Base-by-base conservation (phyloP, 2,113 vertebrate genomes). In the Scomber japonicus region DNA sequence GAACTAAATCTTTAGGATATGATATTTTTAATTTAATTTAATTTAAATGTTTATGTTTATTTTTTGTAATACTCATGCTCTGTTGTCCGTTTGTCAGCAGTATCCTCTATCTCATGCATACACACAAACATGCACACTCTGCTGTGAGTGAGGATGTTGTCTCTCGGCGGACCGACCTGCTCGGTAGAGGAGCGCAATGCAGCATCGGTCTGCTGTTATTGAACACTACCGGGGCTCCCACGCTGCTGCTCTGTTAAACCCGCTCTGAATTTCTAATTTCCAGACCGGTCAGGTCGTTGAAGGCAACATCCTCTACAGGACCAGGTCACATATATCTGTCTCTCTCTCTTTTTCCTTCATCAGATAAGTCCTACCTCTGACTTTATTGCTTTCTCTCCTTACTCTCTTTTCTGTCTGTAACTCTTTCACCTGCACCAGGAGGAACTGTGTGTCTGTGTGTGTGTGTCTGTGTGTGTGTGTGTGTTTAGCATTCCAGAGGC, bases 101-200 rank as follows among this genome's bases (percentile, higher is more conserved):
- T 27, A 27, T 27, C 24, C 64, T 80, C 45, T 61, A 3, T 19
- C 69, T 71, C 78, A 48, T n/a, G 31, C 76, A 55, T 10, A 61
- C 49, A 49, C 73, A 80, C 71, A 30, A 51, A 30, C 27, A 35
- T 46, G 40, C 66, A 63, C 80, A 63, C 80, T 11, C 14, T 54
- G 71, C 71, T 66, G 80, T 54, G 82, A 71, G 73, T 54, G 82
- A 71, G 73, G 72, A 85, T 79, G 81, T 48, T 75, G 81, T 82
- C 80, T 86, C 83, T 88, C 81, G 17, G 74, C 50, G 67, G 84
- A 80, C 57, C 76, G 75, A 89, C 87, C 90, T 92, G 91, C 92
- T 89, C 84, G 57, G 79, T 61, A 21, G 88, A 94, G 89, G 87
- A 94, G 90, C 94, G 94, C 94, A 95, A 80, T 95, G 94, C 94